Conservation (phyloP, 2,113 vertebrate species). For the Otus sunia region DNA sequence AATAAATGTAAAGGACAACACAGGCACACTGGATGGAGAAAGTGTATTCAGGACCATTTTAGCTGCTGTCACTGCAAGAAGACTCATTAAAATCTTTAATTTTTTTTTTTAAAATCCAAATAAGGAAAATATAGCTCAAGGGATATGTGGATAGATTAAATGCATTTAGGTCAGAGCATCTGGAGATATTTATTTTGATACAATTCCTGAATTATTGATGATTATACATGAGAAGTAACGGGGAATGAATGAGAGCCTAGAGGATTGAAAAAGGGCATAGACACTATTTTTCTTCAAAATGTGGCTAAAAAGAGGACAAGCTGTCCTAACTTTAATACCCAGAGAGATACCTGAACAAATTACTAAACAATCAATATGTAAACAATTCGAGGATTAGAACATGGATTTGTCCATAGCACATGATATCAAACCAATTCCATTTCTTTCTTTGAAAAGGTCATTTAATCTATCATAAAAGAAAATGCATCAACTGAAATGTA, state of each 20-base stretch:
- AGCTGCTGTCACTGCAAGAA: not conserved
- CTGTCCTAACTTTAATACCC: not conserved
- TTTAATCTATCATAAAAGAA: not conserved
- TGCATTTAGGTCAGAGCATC: not conserved
- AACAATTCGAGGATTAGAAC: not conserved
- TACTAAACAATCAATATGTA: not conserved
- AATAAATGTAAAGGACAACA: not conserved
- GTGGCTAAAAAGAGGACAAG: not conserved
- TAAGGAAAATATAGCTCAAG: not conserved
- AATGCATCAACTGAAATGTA: not conserved
- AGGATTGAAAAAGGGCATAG: not conserved
- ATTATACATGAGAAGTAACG: not conserved
- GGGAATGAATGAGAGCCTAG: not conserved
- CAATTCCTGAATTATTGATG: not conserved
- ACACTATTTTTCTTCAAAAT: not conserved
- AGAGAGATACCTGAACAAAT: not conserved
- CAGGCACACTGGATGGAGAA: not conserved
- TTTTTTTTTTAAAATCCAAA: not conserved
- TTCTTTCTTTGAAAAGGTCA: slow-evolving; percentile 8
- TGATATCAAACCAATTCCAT: not conserved
- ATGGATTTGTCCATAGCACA: not conserved
- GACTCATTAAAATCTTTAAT: not conserved
- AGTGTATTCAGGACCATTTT: not conserved
- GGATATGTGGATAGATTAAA: not conserved
- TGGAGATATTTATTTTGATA: not conserved